Evolutionary conservation across 2,888 invertebrate genomes (phyloP), one percentile per base, ranked within the genome.

Genomic region (Lucinisca nassula): DNA sequence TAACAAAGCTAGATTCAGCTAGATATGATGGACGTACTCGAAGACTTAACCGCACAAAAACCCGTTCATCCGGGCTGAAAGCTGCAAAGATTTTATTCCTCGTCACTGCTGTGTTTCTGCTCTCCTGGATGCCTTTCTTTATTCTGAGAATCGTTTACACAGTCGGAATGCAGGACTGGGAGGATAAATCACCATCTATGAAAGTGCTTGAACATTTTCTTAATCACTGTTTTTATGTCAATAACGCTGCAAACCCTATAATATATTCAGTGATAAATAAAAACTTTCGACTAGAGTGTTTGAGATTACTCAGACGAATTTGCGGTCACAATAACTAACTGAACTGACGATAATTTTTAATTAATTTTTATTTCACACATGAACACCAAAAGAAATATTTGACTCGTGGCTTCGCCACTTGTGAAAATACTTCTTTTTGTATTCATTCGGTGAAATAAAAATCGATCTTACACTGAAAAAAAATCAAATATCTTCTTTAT

Each of bases 31-130:
- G 10, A 45, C 45, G 45, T 8, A 45, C 17, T 12, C 55, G 21
- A 55, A 55, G 55, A 55, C n/a, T 55, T 3, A 67, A 67, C 24
- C 8, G 35, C 32, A 35, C 67, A 14, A 67, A 67, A 1, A 67
- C 3, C 8, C 24, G 32, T 3, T 17, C 35, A 10, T 67, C 67
- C n/a, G 58, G 82, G 32, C 78, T 88, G 0, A 92, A 92, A 79
- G 90, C 93, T 32, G 87, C 93, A 0, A 92, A 91, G 72, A 84
- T 93, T 3, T 58, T 93, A n/a, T 91, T 91, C 70, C 67, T 89
- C 0, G 93, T 93, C 0, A 92, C 92, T 12, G 79, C 82, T 0
- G 89, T 91, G 8, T 92, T 90, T 55, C 82, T 92, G 40, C 51
- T 91, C 0, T 91, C 91, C 0, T 92, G 91, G 91, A 38, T 90